These are phyloP conservation scores for Apotomis betuletana DNA, from an alignment of 2,888 invertebrate species.

Conservation along the genomic window DNA sequence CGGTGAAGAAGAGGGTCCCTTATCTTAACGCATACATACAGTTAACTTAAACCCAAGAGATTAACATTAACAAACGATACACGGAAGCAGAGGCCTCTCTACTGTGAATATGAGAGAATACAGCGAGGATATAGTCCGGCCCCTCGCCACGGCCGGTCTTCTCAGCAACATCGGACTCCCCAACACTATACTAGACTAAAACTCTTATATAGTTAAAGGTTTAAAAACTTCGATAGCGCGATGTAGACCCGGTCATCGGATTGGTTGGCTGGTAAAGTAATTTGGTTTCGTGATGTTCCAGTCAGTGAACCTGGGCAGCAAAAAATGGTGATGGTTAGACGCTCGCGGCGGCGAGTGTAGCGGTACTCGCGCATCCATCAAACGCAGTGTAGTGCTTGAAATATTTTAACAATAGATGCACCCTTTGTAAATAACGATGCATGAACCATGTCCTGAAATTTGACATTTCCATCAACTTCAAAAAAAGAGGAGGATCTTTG, in stretches of 20 bases:
- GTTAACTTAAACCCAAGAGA: slow-evolving; percentile 79
- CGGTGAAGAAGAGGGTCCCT: slow-evolving; percentile 81
- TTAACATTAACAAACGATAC: slow-evolving; percentile 82
- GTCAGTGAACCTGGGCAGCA: slow-evolving; percentile 64
- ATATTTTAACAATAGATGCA: background rate
- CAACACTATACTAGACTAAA: slow-evolving; percentile 41
- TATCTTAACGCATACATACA: slow-evolving; percentile 84
- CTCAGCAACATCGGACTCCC: slow-evolving; percentile 80
- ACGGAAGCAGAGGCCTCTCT: slow-evolving; percentile 82
- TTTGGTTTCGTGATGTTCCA: slow-evolving; percentile 70
- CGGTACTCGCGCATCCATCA: slow-evolving; percentile 18
- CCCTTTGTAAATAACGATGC: background rate
- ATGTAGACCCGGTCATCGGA: slow-evolving; percentile 58
- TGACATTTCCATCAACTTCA: too few relatives aligned
- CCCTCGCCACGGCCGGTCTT: slow-evolving; percentile 81
- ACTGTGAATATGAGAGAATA: slow-evolving; percentile 67
- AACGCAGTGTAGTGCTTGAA: slow-evolving; percentile 9
- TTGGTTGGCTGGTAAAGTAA: slow-evolving; percentile 60
- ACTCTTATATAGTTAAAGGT: slow-evolving; percentile 53
- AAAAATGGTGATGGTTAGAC: slow-evolving; percentile 59
- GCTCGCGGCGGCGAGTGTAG: slow-evolving; percentile 21
- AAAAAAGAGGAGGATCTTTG: too few relatives aligned
- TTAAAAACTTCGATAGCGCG: slow-evolving; percentile 65
- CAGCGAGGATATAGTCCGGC: slow-evolving; percentile 79
- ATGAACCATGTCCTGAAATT: too few relatives aligned